These are phyloP conservation scores for Spialia ferax DNA, from an alignment of 2,888 invertebrate species.

Conservation along the genomic window DNA sequence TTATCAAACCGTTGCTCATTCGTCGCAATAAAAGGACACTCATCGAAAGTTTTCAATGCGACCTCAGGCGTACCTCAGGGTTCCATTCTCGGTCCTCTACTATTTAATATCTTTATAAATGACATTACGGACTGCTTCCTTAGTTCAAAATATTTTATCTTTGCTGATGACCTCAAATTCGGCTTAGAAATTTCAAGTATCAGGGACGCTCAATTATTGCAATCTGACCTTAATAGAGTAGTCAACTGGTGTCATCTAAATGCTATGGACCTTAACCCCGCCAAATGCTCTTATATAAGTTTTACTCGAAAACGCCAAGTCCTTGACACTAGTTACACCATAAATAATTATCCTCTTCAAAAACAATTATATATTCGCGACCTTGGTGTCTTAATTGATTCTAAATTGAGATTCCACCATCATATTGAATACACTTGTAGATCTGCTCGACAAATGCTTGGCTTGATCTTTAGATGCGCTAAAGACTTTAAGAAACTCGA, in stretches of 20 bases:
- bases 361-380: background rate
- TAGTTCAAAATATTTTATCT: conserved; percentile 1
- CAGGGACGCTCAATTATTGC: background rate
- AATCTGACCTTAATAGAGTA: background rate
- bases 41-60: background rate
- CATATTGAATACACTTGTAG: background rate
- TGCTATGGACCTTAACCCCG: conserved; percentile 1
- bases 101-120: conserved; percentile 2
- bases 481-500: conserved; percentile 4
- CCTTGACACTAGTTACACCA: background rate
- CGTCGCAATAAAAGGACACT: background rate
- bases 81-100: background rate
- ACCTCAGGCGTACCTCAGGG: background rate
- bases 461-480: background rate
- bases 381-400: background rate
- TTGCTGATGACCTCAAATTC: conserved; percentile 1
- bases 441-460: background rate
- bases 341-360: conserved; percentile 1
- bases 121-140: background rate
- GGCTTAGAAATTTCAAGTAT: background rate
- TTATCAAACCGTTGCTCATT: background rate
- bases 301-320: background rate
- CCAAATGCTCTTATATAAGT: background rate
- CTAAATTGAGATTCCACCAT: background rate
- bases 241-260: conserved; percentile 1